Conservation (phyloP, 37 sponge, comb jelly and placozoan species). For the Crambe crambe region DNA sequence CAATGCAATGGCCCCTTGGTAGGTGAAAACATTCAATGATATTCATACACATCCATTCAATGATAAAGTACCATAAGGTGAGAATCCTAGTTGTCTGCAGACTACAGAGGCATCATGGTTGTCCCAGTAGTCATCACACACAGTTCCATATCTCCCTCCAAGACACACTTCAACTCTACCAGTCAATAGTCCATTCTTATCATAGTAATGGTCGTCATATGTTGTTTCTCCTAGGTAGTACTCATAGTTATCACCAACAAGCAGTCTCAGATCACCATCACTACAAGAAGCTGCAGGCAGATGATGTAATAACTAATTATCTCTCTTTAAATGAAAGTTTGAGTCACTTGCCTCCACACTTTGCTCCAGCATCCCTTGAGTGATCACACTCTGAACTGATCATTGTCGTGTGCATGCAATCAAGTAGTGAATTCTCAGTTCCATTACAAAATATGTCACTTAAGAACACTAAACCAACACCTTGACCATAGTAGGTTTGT, state of each 20-base stretch:
- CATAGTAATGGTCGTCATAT: slow-evolving; percentile 11
- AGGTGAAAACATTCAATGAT: not conserved
- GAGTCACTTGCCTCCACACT: slow-evolving; percentile 42
- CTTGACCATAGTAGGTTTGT: slow-evolving; percentile 24
- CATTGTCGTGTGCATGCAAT: not conserved
- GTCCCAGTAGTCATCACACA: slow-evolving; percentile 43
- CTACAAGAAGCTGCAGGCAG: slow-evolving; percentile 17
- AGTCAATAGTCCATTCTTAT: slow-evolving; percentile 14
- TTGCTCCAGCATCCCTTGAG: slow-evolving; percentile 35
- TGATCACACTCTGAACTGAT: slow-evolving; percentile 17
- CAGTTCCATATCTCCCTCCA: slow-evolving; percentile 45
- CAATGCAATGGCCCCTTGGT: slow-evolving; percentile 10
- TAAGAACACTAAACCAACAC: slow-evolving; percentile 29
- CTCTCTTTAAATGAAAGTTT: no score
- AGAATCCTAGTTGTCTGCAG: slow-evolving; percentile 52
- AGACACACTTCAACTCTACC: slow-evolving; percentile 52
- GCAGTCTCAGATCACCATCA: slow-evolving; percentile 24
- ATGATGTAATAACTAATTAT: no score
- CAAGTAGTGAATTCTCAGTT: slow-evolving; percentile 7
- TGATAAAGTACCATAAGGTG: slow-evolving; percentile 32
- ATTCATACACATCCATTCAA: not conserved
- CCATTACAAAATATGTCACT: slow-evolving; percentile 26
- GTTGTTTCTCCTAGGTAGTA: slow-evolving; percentile 13
- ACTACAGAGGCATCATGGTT: slow-evolving; percentile 45
- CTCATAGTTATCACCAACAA: slow-evolving; percentile 10